Evolutionary conservation across 2,113 vertebrate species (phyloP), one percentile per base, ranked within the genome.

Genomic region (Semicossyphus pulcher): DNA sequence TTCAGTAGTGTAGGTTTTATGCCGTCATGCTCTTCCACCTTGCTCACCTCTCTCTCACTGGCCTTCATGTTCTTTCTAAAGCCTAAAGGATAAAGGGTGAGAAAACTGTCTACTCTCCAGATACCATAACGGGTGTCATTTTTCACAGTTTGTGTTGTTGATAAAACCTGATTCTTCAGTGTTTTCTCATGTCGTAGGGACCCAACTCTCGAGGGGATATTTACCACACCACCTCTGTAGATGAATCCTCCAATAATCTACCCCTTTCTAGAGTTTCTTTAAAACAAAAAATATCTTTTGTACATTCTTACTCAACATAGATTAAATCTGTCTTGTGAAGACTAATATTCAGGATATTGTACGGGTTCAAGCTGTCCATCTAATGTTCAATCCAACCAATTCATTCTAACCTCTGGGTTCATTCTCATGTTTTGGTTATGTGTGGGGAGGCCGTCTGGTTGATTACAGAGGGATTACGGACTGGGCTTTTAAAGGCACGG

Each of bases 381-480:
- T 84, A 56, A 85, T 71, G 69, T 79, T 53, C 26, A 80, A 48
- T 72, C 49, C 31, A 45, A 34, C 59, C 52, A 71, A 70, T 71
- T 82, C 28, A 42, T 81, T 78, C 48, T n/a, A 60, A 48, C 69
- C 47, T 26, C 16, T 23, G 23, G 58, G 53, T 56, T 36, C 15
- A 14, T 37, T 37, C 57, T 18, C 7, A 0, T 89, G 81, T 87
- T 84, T 80, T 74, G 72, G 44, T 81, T 72, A 14, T 68, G 59
- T 79, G 76, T 69, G 66, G 62, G 18, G 52, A 78, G 51, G 66
- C 69, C 15, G 42, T 21, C 62, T 41, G 45, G 53, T 60, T 69
- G 85, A 85, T 88, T 86, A 86, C 77, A 45, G 54, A 12, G 51
- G 77, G 85, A 85, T 89, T 89, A 87, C 20, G 58, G 59, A 61